Percentiles rank a stretch among this genome's conserved stretches.
Evolutionary conservation across 2,113 vertebrate species (phyloP).

Genomic region (Empidonax alnorum): DNA sequence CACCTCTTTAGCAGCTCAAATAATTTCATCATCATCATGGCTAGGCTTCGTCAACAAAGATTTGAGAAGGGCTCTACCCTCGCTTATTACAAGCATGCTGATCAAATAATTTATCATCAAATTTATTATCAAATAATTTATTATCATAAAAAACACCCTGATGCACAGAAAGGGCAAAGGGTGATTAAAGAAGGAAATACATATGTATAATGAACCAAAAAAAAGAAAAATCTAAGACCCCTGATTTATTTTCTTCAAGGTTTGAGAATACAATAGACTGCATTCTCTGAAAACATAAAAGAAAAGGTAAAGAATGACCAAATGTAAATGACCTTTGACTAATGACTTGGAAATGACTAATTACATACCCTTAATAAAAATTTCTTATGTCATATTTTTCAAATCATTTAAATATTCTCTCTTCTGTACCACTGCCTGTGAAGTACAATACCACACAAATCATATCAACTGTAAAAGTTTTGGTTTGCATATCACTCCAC

Average conservation of each 20-base stretch:
- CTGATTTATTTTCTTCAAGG: background rate
- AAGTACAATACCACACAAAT: background rate
- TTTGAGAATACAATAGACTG: background rate
- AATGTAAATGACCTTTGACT: background rate
- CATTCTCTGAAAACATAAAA: background rate
- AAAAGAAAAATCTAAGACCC: background rate
- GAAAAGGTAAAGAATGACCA: background rate
- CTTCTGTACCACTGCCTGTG: background rate
- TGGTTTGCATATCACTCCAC: background rate
- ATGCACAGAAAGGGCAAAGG: background rate
- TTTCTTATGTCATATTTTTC: background rate
- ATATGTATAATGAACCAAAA: background rate
- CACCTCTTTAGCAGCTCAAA: background rate
- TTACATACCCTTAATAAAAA: background rate
- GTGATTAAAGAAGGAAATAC: background rate
- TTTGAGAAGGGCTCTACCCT: too few species aligned
- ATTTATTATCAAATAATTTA: background rate
- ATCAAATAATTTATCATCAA: too few species aligned
- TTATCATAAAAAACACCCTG: background rate
- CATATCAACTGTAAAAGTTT: background rate
- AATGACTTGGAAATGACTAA: background rate
- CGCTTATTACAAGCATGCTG: too few species aligned
- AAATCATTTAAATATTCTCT: background rate
- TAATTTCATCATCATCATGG: background rate
- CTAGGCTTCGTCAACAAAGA: too few species aligned